phyloP scores from a whole-genome alignment of 2,888 invertebrate genomes.

The Suillia variegata region DNA sequence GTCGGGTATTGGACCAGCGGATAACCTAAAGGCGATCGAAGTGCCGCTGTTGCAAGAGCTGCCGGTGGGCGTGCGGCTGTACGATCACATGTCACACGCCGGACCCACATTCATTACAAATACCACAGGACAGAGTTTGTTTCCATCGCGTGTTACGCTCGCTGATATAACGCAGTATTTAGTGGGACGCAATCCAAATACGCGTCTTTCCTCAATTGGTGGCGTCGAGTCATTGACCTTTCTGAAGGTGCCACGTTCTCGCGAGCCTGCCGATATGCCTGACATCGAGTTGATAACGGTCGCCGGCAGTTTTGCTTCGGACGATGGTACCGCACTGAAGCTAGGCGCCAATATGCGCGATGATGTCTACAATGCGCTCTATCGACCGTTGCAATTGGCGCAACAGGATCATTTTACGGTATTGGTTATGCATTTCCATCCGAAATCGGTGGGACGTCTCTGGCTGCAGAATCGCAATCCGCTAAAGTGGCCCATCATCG shows the following conservation, averaged over 20 bases:
- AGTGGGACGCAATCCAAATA: constrained; percentile 46
- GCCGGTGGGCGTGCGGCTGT: constrained; percentile 71
- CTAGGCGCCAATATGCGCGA: constrained; percentile 66
- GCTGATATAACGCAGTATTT: constrained; percentile 23
- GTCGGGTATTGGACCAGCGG: constrained; percentile 71
- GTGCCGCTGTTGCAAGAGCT: constrained; percentile 69
- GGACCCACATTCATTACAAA: constrained; percentile 58
- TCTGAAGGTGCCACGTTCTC: constrained; percentile 66
- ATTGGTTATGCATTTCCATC: constrained; percentile 74
- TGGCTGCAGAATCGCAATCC: constrained; percentile 71
- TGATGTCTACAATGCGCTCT: constrained; percentile 65
- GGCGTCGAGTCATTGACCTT: constrained; percentile 73
- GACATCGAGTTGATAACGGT: constrained; percentile 72
- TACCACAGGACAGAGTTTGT: constrained; percentile 47
- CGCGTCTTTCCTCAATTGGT: constrained; percentile 64
- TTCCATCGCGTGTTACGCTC: not conserved
- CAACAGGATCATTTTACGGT: constrained; percentile 67
- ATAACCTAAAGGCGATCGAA: constrained; percentile 64
- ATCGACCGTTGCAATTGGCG: constrained; percentile 63
- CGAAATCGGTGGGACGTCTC: constrained; percentile 73
- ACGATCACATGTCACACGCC: constrained; percentile 64
- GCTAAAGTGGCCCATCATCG: constrained; percentile 66
- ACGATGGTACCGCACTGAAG: constrained; percentile 65
- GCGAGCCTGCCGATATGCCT: constrained; percentile 67
- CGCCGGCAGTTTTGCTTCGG: constrained; percentile 69